Evolutionary conservation across 2,797 vertebrate species (phyloP).

Genomic region (Cyclopterus lumpus): DNA sequence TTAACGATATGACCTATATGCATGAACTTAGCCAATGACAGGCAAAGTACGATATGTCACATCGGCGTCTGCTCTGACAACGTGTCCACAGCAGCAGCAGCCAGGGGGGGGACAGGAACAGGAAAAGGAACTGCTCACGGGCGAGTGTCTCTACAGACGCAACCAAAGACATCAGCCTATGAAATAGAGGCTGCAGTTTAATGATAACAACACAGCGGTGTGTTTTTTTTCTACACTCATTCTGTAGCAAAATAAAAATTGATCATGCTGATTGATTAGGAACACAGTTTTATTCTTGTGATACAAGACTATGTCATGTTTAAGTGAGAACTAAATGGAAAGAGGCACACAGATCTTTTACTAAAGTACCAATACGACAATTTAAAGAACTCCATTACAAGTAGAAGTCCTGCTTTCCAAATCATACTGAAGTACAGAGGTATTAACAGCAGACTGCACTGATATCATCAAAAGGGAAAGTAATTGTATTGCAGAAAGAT

Average conservation of each 20-base stretch:
- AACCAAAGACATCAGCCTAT: slow-evolving; percentile 55
- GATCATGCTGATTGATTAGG: neutral
- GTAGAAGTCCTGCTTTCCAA: neutral
- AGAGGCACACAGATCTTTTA: neutral
- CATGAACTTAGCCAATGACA: slow-evolving; percentile 48
- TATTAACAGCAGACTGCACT: neutral
- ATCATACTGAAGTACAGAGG: neutral
- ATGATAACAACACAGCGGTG: slow-evolving; percentile 46
- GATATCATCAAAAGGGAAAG: neutral
- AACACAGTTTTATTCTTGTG: neutral
- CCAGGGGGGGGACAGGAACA: slow-evolving; percentile 63
- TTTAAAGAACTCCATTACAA: neutral
- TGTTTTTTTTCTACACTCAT: slow-evolving; percentile 40
- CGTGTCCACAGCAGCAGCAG: slow-evolving; percentile 50
- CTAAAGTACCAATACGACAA: neutral
- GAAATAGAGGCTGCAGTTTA: slow-evolving; percentile 44
- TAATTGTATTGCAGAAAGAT: slow-evolving; percentile 8
- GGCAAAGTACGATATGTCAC: slow-evolving; percentile 39
- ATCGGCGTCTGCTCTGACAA: slow-evolving; percentile 23
- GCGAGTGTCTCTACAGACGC: slow-evolving; percentile 69
- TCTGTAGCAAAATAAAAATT: neutral
- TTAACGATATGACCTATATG: slow-evolving; percentile 74
- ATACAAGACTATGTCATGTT: neutral
- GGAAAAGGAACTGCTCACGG: slow-evolving; percentile 76
- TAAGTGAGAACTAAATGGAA: neutral